These are phyloP conservation scores for Microcebus jonahi DNA, from an alignment of 2,113 vertebrate species.

Conservation along the genomic window DNA sequence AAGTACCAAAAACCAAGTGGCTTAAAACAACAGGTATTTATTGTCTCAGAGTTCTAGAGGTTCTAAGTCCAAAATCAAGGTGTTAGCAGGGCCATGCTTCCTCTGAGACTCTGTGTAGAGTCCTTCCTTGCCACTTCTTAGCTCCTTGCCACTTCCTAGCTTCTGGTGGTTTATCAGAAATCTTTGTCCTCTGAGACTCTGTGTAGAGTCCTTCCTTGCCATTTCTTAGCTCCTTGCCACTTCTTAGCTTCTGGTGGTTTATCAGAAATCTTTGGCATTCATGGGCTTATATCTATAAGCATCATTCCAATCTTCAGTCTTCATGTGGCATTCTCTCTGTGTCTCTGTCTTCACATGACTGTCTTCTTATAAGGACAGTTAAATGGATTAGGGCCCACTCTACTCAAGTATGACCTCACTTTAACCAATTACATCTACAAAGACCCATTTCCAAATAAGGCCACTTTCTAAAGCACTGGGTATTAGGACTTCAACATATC, in stretches of 20 bases:
- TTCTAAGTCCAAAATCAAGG: neutral
- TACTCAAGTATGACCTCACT: conserved; percentile 25
- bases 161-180: conserved; percentile 7
- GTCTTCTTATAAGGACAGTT: conserved; percentile 49
- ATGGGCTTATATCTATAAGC: neutral
- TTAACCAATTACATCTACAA: conserved; percentile 59
- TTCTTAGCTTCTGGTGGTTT: conserved; percentile 8
- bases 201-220: neutral
- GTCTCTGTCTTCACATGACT: conserved; percentile 31
- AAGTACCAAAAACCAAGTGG: neutral
- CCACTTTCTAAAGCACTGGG: conserved; percentile 32
- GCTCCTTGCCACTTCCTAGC: neutral
- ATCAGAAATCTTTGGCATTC: conserved; percentile 15
- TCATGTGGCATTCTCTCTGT: neutral
- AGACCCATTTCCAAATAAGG: conserved; percentile 53
- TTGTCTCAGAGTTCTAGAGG: neutral
- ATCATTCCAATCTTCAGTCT: conserved; percentile 36
- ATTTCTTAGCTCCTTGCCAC: neutral
- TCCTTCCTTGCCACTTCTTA: neutral
- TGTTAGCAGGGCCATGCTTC: neutral
- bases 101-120: conserved; percentile 14
- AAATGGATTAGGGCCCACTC: conserved; percentile 41
- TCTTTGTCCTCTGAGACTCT: neutral
- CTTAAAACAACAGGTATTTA: conserved; percentile 26
- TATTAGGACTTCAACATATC: conserved; percentile 35